Conservation (phyloP, 2,888 invertebrate genomes). For the Odontocolon sp. region DNA sequence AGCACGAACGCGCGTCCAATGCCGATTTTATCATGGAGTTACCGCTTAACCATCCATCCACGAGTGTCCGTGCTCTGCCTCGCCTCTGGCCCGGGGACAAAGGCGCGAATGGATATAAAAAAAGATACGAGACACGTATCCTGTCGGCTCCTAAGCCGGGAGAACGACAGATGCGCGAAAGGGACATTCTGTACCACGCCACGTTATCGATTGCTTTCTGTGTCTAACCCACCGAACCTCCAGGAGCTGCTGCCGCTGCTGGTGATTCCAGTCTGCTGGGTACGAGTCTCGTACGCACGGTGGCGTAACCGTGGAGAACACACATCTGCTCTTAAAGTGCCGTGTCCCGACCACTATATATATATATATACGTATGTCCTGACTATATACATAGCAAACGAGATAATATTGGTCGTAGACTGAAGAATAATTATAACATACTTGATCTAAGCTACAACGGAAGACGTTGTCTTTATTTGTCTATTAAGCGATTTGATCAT, state of each 20-base stretch:
- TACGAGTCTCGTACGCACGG: slow-evolving; percentile 39
- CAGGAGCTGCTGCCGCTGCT: neutral
- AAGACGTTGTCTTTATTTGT: too few species aligned
- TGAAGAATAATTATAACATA: too few species aligned
- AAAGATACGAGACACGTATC: slow-evolving; percentile 1
- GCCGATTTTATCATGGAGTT: too few species aligned
- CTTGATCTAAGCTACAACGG: too few species aligned
- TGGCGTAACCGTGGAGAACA: slow-evolving; percentile 52
- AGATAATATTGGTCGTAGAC: too few species aligned
- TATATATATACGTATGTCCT: too few species aligned
- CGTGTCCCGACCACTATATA: slow-evolving; percentile 12
- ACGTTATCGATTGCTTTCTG: slow-evolving; percentile 60
- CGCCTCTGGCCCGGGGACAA: too few species aligned
- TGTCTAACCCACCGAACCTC: slow-evolving; percentile 47
- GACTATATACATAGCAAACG: too few species aligned
- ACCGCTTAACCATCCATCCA: too few species aligned
- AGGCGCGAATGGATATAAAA: neutral
- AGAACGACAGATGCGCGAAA: slow-evolving; percentile 59
- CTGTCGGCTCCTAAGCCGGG: slow-evolving; percentile 9
- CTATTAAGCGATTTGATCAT: too few species aligned
- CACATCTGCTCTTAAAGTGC: slow-evolving; percentile 28
- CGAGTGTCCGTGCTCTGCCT: too few species aligned
- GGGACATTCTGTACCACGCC: slow-evolving; percentile 22
- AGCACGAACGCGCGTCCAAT: too few species aligned
- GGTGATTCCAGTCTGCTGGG: slow-evolving; percentile 22